Evolutionary conservation across 1,140 invertebrate species (phyloP).

Genomic region (Ceratoteleas bidentatus): DNA sequence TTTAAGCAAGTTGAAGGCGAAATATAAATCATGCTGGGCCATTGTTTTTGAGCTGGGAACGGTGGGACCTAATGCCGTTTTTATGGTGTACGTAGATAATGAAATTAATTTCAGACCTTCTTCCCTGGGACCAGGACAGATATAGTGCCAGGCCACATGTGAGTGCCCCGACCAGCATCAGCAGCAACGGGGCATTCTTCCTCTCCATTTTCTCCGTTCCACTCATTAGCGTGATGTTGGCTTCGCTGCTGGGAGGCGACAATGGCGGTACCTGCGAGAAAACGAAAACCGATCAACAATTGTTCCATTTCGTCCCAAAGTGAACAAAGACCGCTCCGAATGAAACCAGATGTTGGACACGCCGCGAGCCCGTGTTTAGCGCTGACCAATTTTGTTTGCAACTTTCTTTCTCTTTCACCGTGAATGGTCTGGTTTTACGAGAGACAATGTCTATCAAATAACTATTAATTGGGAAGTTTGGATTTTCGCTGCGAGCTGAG

Average conservation of each 20-base stretch:
- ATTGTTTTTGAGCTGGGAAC: background rate
- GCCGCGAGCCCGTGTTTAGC: background rate
- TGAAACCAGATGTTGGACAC: slow-evolving; percentile 41
- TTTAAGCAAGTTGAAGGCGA: background rate
- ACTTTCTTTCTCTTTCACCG: slow-evolving; percentile 48
- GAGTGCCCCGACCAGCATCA: slow-evolving; percentile 76
- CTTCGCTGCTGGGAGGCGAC: slow-evolving; percentile 77
- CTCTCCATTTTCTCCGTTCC: slow-evolving; percentile 76
- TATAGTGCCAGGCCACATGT: slow-evolving; percentile 78
- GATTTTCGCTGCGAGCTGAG: background rate
- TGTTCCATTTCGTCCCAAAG: slow-evolving; percentile 4
- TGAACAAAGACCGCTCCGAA: slow-evolving; percentile 18
- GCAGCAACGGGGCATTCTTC: slow-evolving; percentile 75
- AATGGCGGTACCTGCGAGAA: slow-evolving; percentile 76
- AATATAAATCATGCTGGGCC: background rate
- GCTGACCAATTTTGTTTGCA: slow-evolving; percentile 11
- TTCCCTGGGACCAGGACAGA: slow-evolving; percentile 77
- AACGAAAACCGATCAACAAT: slow-evolving; percentile 30
- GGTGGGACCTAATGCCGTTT: no score
- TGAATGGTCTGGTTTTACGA: background rate
- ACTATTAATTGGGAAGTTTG: background rate
- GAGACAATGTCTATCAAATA: background rate
- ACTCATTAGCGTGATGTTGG: slow-evolving; percentile 78
- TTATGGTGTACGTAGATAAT: background rate
- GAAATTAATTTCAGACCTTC: slow-evolving; percentile 69